Percentiles rank a stretch among this genome's conserved stretches.
Evolutionary conservation across 2,888 invertebrate genomes (phyloP).

Genomic region (Nomada ruficornis): DNA sequence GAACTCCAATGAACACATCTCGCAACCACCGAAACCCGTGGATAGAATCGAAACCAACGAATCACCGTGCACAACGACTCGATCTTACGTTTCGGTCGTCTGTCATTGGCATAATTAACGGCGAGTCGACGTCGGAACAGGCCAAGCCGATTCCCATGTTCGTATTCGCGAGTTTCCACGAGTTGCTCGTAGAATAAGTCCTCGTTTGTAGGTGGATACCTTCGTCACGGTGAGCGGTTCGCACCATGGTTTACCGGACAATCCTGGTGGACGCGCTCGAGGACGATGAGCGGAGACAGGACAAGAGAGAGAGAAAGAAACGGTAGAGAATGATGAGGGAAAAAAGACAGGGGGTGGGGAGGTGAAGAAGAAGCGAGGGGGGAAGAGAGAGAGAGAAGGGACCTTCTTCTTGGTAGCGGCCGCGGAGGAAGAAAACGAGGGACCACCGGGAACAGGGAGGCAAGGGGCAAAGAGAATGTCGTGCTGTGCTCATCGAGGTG

Average conservation of each 20-base stretch:
- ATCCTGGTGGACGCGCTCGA: slow-evolving; percentile 79
- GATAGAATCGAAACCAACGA: neutral
- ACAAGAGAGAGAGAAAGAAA: slow-evolving; percentile 58
- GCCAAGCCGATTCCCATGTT: slow-evolving; percentile 75
- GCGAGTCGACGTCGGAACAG: slow-evolving; percentile 23
- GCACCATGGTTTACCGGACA: slow-evolving; percentile 80
- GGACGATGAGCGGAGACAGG: slow-evolving; percentile 76
- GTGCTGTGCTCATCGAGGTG: slow-evolving; percentile 84
- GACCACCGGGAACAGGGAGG: slow-evolving; percentile 67
- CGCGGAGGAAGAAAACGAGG: slow-evolving; percentile 69
- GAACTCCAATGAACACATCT: no score
- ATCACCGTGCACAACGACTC: neutral
- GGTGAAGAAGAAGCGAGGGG: slow-evolving; percentile 33
- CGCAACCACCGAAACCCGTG: no score
- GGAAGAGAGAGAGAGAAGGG: slow-evolving; percentile 58
- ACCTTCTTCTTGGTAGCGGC: slow-evolving; percentile 71
- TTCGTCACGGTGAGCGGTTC: slow-evolving; percentile 81
- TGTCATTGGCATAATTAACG: slow-evolving; percentile 48
- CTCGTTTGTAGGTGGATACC: slow-evolving; percentile 80
- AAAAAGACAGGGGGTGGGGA: slow-evolving; percentile 23
- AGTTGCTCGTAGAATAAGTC: slow-evolving; percentile 71
- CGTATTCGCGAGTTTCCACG: slow-evolving; percentile 72
- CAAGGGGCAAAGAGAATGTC: slow-evolving; percentile 81
- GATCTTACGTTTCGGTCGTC: neutral
- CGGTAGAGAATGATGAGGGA: slow-evolving; percentile 37